Evolutionary conservation across 2,888 invertebrate genomes (phyloP).

Genomic region (Agonopterix arenella): DNA sequence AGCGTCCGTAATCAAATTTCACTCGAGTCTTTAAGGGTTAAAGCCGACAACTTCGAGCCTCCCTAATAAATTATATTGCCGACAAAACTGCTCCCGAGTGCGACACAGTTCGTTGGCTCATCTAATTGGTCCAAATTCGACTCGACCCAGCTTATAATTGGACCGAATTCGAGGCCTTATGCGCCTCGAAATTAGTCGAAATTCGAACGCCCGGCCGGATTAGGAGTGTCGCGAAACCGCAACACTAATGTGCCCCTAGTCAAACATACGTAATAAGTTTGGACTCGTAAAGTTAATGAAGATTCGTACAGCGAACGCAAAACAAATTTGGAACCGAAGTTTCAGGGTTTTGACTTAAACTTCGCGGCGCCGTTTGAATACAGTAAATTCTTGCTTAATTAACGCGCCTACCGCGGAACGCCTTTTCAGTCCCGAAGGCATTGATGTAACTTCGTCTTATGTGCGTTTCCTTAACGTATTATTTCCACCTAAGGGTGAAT

Average conservation of each 20-base stretch:
- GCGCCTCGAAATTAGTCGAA: slow-evolving; percentile 62
- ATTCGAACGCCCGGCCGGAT: slow-evolving; percentile 58
- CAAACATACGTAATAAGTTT: slow-evolving; percentile 65
- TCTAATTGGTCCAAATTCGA: slow-evolving; percentile 75
- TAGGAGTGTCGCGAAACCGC: slow-evolving; percentile 45
- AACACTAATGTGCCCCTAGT: slow-evolving; percentile 55
- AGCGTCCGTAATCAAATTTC: slow-evolving; percentile 73
- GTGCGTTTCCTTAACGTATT: slow-evolving; percentile 34
- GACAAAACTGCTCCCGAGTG: slow-evolving; percentile 73
- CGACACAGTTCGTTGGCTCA: slow-evolving; percentile 75
- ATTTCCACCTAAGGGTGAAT: slow-evolving; percentile 31
- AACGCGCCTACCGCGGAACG: slow-evolving; percentile 38
- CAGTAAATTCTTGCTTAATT: slow-evolving; percentile 66
- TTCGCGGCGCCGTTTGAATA: slow-evolving; percentile 56
- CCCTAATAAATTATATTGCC: slow-evolving; percentile 76
- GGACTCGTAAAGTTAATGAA: slow-evolving; percentile 59
- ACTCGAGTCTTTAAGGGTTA: slow-evolving; percentile 74
- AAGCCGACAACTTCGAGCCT: slow-evolving; percentile 69
- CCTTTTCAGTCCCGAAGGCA: slow-evolving; percentile 18
- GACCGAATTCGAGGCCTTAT: slow-evolving; percentile 56
- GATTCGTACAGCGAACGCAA: slow-evolving; percentile 45
- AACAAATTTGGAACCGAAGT: slow-evolving; percentile 62
- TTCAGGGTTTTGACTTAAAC: slow-evolving; percentile 52
- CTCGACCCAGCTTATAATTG: slow-evolving; percentile 70
- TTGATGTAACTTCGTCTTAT: slow-evolving; percentile 31